Conservation (phyloP, 2,113 vertebrate species). For the Meriones unguiculatus region DNA sequence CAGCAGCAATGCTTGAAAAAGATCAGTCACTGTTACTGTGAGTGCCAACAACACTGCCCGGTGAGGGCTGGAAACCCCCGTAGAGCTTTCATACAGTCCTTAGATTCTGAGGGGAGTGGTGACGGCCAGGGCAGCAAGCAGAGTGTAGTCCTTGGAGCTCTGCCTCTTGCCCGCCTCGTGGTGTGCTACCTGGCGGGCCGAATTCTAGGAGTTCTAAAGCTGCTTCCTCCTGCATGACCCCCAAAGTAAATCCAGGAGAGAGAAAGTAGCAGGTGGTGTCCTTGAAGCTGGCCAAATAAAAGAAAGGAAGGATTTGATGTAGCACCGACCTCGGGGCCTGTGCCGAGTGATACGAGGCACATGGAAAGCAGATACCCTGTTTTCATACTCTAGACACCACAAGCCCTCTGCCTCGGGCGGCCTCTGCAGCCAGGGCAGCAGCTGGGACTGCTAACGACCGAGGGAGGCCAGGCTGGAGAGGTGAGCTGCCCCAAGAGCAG, state of each 20-base stretch:
- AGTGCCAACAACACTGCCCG: too few species aligned
- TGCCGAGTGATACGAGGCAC: not conserved
- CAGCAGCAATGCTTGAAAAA: too few species aligned
- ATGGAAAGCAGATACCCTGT: not conserved
- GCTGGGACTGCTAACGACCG: fast-evolving
- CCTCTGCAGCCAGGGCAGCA: not conserved
- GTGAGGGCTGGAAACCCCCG: too few species aligned
- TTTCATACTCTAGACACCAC: fast-evolving
- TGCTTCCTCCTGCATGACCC: too few species aligned
- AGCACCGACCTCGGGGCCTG: not conserved
- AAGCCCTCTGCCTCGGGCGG: not conserved
- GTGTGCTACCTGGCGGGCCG: too few species aligned
- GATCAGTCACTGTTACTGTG: too few species aligned
- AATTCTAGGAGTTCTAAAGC: too few species aligned
- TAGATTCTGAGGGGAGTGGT: too few species aligned
- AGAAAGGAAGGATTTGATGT: not conserved
- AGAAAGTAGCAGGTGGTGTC: not conserved
- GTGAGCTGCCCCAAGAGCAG: not conserved
- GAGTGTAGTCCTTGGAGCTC: too few species aligned
- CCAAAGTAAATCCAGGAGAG: not conserved
- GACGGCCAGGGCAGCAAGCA: too few species aligned
- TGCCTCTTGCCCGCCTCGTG: too few species aligned
- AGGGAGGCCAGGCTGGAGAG: not conserved
- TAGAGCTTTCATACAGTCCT: too few species aligned
- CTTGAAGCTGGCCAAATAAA: not conserved